Percentiles rank a stretch among this genome's conserved stretches.
These are phyloP conservation scores for Brachionus sp. DNA, from an alignment of 1,140 invertebrate species.

Conservation along the genomic window DNA sequence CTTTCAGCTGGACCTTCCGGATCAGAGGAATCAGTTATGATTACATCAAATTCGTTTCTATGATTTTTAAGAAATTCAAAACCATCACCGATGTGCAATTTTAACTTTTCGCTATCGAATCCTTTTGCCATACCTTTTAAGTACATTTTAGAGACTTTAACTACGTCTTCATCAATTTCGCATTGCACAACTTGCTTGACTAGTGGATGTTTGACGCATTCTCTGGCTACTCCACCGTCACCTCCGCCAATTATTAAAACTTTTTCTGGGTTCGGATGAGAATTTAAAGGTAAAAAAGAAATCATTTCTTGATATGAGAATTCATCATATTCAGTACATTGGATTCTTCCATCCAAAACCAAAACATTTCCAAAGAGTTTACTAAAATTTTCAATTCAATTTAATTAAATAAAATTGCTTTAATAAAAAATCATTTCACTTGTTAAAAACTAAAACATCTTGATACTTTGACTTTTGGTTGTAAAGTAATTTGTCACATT, in stretches of 20 bases:
- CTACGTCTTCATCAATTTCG: slow-evolving; percentile 86
- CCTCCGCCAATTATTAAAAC: slow-evolving; percentile 97
- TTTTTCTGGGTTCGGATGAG: slow-evolving; percentile 81
- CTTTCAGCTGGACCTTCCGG: slow-evolving; percentile 73
- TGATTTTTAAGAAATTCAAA: slow-evolving; percentile 89
- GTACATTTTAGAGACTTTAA: slow-evolving; percentile 84
- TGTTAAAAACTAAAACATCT: slow-evolving; percentile 81
- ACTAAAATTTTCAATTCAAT: slow-evolving; percentile 62
- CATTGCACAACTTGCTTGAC: slow-evolving; percentile 84
- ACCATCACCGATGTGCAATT: slow-evolving; percentile 81
- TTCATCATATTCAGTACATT: slow-evolving; percentile 92
- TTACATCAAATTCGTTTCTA: slow-evolving; percentile 82
- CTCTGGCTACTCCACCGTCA: slow-evolving; percentile 89
- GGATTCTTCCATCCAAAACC: slow-evolving; percentile 90
- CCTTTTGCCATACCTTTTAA: slow-evolving; percentile 84
- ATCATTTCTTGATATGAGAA: slow-evolving; percentile 99
- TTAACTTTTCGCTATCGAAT: slow-evolving; percentile 77
- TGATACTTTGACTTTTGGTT: slow-evolving; percentile 80
- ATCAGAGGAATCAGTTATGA: slow-evolving; percentile 96
- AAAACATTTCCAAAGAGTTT: slow-evolving; percentile 80
- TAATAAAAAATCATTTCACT: slow-evolving; percentile 64
- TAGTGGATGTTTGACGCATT: slow-evolving; percentile 84
- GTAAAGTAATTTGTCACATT: slow-evolving; percentile 79
- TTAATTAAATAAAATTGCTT: neutral
- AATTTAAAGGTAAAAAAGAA: slow-evolving; percentile 82